phyloP scores from a whole-genome alignment of 2,888 invertebrate species.

The Hydriomena furcata region DNA sequence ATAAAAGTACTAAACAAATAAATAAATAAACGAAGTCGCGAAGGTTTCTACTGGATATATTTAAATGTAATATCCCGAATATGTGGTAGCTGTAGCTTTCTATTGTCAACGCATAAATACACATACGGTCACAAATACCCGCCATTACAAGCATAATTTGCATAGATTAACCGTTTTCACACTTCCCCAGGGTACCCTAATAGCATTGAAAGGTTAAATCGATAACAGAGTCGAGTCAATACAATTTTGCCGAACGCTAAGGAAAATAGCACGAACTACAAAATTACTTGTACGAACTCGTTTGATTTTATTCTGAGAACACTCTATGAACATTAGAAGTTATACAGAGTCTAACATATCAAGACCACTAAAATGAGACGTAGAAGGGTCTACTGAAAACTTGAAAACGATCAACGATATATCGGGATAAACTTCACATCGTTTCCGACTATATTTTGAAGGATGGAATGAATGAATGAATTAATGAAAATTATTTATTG shows the following conservation, averaged over 20 bases:
- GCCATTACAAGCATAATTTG: constrained; percentile 19
- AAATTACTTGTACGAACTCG: constrained; percentile 31
- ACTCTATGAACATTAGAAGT: constrained; percentile 10
- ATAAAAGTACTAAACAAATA: too few species aligned
- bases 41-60: too few species aligned
- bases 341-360: constrained; percentile 9
- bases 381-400: too few species aligned
- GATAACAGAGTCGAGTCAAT: constrained; percentile 59
- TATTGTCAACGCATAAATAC: constrained; percentile 7
- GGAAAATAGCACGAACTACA: constrained; percentile 38
- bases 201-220: constrained; percentile 53
- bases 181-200: constrained; percentile 47
- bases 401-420: too few species aligned
- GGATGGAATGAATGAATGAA: too few species aligned
- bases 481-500: too few species aligned
- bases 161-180: constrained; percentile 25
- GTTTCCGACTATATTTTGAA: too few species aligned
- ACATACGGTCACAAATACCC: constrained; percentile 5
- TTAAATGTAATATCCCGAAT: background rate
- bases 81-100: background rate
- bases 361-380: too few species aligned
- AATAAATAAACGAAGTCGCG: too few species aligned
- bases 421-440: too few species aligned
- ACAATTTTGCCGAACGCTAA: constrained; percentile 51
- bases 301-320: constrained; percentile 27